Conservation (phyloP, 1,140 invertebrate species). For the Brachionus paranguensis region DNA sequence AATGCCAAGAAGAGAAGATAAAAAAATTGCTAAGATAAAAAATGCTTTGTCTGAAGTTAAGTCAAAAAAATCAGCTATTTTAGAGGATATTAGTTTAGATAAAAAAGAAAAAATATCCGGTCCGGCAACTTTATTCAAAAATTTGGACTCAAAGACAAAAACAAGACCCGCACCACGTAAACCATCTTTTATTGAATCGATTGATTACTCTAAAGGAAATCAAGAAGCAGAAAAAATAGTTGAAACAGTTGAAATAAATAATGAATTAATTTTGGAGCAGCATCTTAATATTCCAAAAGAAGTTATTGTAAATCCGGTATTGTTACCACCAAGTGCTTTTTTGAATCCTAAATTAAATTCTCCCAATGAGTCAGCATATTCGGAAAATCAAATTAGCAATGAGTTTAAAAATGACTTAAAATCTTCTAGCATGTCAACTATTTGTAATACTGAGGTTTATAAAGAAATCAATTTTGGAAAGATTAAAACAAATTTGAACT, state of each 20-base stretch:
- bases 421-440: constrained; percentile 10
- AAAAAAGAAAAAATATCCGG: neutral
- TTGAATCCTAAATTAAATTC: neutral
- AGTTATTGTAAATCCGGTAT: neutral
- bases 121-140: neutral
- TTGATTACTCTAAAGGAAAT: neutral
- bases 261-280: neutral
- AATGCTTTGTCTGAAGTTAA: neutral
- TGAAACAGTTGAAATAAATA: neutral
- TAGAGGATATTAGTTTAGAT: neutral
- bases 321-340: constrained; percentile 25
- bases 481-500: neutral
- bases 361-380: neutral
- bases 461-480: neutral
- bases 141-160: neutral
- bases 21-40: neutral
- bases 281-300: neutral
- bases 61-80: neutral
- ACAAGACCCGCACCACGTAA: constrained; percentile 9
- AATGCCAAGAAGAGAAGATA: neutral
- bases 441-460: neutral
- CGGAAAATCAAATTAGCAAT: neutral
- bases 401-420: neutral
- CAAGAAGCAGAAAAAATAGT: neutral
- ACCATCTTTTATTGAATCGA: constrained; percentile 33